These are phyloP conservation scores for Loriculus beryllinus DNA, from an alignment of 2,797 vertebrate species.

Conservation along the genomic window DNA sequence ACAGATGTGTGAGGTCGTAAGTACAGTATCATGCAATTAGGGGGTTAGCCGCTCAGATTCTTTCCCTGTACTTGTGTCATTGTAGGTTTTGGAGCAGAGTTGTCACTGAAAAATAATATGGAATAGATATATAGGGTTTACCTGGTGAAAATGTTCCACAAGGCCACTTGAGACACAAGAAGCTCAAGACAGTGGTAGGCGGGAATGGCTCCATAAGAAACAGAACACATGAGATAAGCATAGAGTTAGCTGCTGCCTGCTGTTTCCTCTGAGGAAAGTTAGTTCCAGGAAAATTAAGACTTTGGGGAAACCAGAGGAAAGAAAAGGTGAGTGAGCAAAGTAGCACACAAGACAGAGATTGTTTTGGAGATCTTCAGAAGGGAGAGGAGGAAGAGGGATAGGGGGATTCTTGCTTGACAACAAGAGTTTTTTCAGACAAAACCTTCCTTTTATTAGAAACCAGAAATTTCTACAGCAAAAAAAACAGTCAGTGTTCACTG, in stretches of 20 bases:
- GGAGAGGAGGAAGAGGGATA: neutral
- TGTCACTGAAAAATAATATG: neutral
- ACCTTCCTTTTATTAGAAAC: neutral
- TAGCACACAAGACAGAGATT: neutral
- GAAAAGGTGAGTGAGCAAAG: neutral
- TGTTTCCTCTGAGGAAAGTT: neutral
- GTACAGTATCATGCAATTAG: neutral
- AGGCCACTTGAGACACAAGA: neutral
- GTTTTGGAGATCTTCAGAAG: neutral
- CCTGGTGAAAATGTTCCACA: neutral
- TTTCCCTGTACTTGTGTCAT: neutral
- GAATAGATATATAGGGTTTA: neutral
- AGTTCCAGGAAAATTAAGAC: neutral
- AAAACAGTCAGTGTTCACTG: neutral
- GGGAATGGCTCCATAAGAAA: neutral
- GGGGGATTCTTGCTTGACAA: neutral
- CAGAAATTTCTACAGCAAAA: neutral
- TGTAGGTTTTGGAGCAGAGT: neutral
- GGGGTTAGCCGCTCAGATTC: neutral
- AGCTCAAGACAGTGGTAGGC: neutral
- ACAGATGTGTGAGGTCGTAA: neutral
- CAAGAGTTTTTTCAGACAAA: neutral
- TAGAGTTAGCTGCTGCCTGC: neutral
- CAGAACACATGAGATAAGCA: neutral
- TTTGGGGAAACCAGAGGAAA: neutral